A percentile compares a stretch with the other conserved stretches of the same genome.
phyloP scores from a whole-genome alignment of 2,113 vertebrate genomes.

The Trogon surrucura region DNA sequence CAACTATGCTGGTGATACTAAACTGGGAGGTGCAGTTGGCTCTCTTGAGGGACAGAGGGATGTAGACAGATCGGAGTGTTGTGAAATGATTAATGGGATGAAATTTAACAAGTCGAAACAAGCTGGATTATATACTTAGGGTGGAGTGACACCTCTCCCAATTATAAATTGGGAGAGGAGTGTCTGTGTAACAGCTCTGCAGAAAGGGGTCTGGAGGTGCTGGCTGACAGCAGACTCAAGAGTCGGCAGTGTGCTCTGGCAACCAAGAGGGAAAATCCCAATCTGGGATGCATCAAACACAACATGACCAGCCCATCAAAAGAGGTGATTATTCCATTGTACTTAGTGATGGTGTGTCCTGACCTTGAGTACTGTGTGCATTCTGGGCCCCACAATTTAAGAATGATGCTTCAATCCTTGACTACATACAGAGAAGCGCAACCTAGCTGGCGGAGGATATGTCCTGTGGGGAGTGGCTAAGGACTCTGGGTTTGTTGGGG shows the following conservation, averaged over 20 bases:
- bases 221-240: background rate
- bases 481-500: background rate
- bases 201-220: background rate
- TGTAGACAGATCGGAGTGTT: background rate
- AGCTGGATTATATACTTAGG: background rate
- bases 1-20: background rate
- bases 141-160: accelerated
- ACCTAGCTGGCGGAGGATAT: background rate
- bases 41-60: background rate
- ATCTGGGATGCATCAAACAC: background rate
- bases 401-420: background rate
- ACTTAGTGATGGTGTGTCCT: background rate
- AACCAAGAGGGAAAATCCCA: background rate
- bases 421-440: background rate
- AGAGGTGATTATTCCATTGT: background rate
- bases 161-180: background rate
- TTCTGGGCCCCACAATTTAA: too few relatives aligned
- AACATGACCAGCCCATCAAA: background rate
- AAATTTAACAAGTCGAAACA: background rate
- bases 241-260: background rate
- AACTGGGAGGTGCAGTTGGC: background rate
- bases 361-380: background rate
- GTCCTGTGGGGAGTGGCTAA: background rate
- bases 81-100: background rate
- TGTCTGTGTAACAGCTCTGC: background rate